A percentile compares a stretch with the other conserved stretches of the same genome.
These are phyloP conservation scores for Calycopis cecrops DNA, from an alignment of 1,140 invertebrate genomes.

Conservation along the genomic window DNA sequence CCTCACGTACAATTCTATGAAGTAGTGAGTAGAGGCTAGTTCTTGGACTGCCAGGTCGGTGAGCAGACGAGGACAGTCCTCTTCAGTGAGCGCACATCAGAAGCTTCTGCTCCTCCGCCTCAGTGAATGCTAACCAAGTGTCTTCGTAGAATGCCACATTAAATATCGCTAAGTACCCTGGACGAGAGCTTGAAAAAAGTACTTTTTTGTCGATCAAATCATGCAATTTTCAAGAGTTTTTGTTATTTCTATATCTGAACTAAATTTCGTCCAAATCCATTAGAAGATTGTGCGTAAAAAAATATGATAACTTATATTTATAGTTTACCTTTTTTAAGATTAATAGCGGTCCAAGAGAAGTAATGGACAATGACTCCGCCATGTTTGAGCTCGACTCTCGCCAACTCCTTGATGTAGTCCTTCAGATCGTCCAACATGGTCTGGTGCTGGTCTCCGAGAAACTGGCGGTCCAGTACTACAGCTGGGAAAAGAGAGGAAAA, in stretches of 20 bases:
- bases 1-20: no score
- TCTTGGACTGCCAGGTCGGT: slow-evolving; percentile 77
- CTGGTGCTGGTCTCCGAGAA: slow-evolving; percentile 76
- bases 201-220: no score
- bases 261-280: no score
- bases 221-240: no score
- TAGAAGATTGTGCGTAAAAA: no score
- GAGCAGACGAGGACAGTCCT: slow-evolving; percentile 84
- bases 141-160: slow-evolving; percentile 81
- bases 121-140: slow-evolving; percentile 80
- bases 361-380: slow-evolving; percentile 79
- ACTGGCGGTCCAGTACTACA: slow-evolving; percentile 78
- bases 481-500: slow-evolving; percentile 54
- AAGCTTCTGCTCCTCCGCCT: slow-evolving; percentile 77
- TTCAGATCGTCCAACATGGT: slow-evolving; percentile 75
- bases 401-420: slow-evolving; percentile 76
- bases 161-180: slow-evolving; percentile 75
- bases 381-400: slow-evolving; percentile 77
- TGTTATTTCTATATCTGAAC: no score
- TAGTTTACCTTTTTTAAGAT: slow-evolving; percentile 78
- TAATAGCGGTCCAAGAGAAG: slow-evolving; percentile 79
- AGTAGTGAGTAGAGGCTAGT: no score
- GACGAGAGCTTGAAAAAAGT: no score
- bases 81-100: slow-evolving; percentile 81
- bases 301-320: slow-evolving; percentile 11